Base-by-base conservation (phyloP, 1,140 invertebrate species). In the Cyrtorhinus lividipennis region DNA sequence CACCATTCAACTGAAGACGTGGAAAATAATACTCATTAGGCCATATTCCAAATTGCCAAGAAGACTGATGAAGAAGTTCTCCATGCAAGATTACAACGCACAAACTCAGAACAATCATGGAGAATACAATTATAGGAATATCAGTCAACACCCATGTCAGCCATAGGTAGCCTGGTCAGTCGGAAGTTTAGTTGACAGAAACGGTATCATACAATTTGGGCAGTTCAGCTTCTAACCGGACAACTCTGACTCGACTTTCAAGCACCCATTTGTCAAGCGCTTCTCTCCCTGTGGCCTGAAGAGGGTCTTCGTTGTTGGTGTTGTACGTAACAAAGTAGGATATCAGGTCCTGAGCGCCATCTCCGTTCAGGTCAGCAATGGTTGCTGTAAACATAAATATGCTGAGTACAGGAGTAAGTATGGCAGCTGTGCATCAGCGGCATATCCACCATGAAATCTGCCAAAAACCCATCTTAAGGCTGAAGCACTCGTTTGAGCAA, bases 281-380 rank as follows among this genome's bases (percentile, higher is more conserved):
- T 53, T 72, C 75, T 44, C 77, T 74, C 59, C 74, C 69, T 64
- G 67, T 68, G 25, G 18, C 25, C 1, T 15, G 24, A n/a, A 59
- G 24, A 1, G 56, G 24, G 66, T 76, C 74, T 20, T 69, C 66
- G 24, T 78, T 75, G n/a, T 73, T 73, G 18, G 73, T 71, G 15
- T 77, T 70, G 71, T 82, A 86, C 2, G 79, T 83, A 64, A 81
- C 83, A 61, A 78, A 79, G 69, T 86, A 88, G 53, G 82, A 86
- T 27, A 89, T 83, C 20, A 90, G 69, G 75, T 89, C 86, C 69
- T 82, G 82, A 1, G 80, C 80, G 27, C 81, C 78, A 72, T 89
- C 86, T 59, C 80, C 76, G 72, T 87, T 83, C 10, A 88, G 73
- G 72, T 88, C 84, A 1, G 79, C 79, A 46, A 88, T 81, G 18